Evolutionary conservation across 2,797 vertebrate species (phyloP), one percentile per base, ranked within the genome.

Genomic region (Arrhamphus sclerolepis): DNA sequence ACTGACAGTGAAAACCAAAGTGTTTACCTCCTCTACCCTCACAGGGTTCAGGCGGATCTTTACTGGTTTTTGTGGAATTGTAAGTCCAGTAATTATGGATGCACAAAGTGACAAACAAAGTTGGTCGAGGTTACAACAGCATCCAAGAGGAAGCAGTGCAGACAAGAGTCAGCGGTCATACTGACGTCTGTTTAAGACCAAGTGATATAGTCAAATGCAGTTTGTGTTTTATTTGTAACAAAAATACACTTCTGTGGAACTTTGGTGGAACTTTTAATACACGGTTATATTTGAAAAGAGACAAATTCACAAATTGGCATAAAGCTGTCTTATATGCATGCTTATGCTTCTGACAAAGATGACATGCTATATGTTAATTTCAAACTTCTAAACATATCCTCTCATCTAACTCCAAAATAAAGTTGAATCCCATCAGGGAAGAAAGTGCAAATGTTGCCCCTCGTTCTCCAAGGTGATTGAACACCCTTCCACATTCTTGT

Each of bases 1-100:
- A 76, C 53, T 78, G 83, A 71, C 58, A 72, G 42, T 57, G 1
- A 67, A 80, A 83, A 64, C 31, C 64, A 8, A 16, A 52, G 17
- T 78, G 77, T 85, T 88, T 84, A 64, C 59, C 54, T 66, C 53
- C 9, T 38, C 26, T 46, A 47, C 17, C 43, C 60, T 20, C 55
- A 24, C 24, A 39, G 41, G 61, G 63, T 58, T 46, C 47, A 48
- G 79, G 42, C 3, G 19, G 74, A 69, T 70, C 42, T 64, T 60
- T 53, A 41, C 50, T 49, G 74, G 40, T 63, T 82, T 81, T 62
- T 81, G 73, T 70, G 63, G 81, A 57, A 49, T 38, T 77, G 60
- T 73, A 55, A 51, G 52, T 67, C 64, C 73, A 62, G 77, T 83
- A 84, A 84, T 89, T 81, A 80, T 21, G 46, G 52, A 62, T 31